These are phyloP conservation scores for Pangasianodon hypophthalmus DNA, from an alignment of 2,113 vertebrate genomes.

Conservation along the genomic window DNA sequence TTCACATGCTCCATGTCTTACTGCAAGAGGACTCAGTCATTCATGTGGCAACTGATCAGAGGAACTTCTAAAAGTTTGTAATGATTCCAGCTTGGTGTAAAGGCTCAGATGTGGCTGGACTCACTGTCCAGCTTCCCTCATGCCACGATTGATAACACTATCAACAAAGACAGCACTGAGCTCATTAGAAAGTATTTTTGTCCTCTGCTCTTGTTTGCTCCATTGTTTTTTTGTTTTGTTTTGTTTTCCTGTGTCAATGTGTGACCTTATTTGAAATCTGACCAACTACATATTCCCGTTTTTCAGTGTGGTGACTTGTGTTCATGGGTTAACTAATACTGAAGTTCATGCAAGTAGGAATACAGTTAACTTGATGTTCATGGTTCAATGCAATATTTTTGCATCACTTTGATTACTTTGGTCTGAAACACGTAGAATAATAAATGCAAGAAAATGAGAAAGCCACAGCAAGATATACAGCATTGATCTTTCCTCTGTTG, in stretches of 20 bases:
- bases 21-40: not conserved
- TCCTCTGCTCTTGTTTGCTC: not conserved
- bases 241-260: not conserved
- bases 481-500: not conserved
- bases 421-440: not conserved
- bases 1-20: not conserved
- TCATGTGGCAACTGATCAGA: not conserved
- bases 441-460: conserved; percentile 23
- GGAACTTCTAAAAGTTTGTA: not conserved
- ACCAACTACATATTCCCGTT: not conserved
- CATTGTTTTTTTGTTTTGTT: not conserved
- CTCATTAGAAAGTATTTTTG: not conserved
- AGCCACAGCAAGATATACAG: conserved; percentile 17
- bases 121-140: not conserved
- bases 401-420: conserved; percentile 13
- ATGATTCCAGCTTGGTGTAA: not conserved
- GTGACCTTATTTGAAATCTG: not conserved
- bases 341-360: not conserved
- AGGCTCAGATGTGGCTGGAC: not conserved
- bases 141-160: not conserved
- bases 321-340: not conserved
- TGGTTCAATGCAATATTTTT: not conserved
- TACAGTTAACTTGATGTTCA: no score
- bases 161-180: not conserved
- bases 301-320: not conserved